Conservation (phyloP, 2,797 vertebrate genomes). For the Phrynocephalus forsythii region DNA sequence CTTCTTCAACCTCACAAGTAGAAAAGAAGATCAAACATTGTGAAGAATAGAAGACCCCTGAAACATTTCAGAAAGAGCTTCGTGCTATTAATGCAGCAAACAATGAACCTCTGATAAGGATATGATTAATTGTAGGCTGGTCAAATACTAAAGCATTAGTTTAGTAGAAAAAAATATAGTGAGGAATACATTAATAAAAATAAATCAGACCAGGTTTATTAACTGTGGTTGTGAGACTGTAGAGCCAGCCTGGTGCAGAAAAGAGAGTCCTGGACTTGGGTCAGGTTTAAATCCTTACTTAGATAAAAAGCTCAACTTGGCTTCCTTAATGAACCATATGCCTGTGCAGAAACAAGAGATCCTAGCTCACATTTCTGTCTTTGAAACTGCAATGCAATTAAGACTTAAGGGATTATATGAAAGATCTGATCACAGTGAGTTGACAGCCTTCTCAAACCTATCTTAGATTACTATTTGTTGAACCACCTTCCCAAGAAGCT, state of each 20-base stretch:
- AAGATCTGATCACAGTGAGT: not conserved
- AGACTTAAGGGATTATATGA: not conserved
- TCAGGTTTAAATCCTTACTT: not conserved
- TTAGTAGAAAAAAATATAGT: not conserved
- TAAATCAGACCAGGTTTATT: not conserved
- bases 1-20: constrained; percentile 68
- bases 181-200: not conserved
- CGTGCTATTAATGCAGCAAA: not conserved
- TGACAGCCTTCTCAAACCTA: not conserved
- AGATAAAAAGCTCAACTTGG: not conserved
- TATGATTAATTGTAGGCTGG: not conserved
- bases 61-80: not conserved
- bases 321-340: no score
- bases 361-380: not conserved
- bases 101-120: not conserved
- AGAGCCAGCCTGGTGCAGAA: not conserved
- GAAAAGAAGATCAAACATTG: constrained; percentile 5
- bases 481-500: not conserved
- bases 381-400: not conserved
- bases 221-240: not conserved
- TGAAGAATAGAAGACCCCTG: not conserved
- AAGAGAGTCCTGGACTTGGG: not conserved
- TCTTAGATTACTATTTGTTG: not conserved
- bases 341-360: no score
- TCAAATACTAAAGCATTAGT: not conserved